Base-by-base conservation (phyloP, 2,797 vertebrate species). In the Enteromius treurensis region DNA sequence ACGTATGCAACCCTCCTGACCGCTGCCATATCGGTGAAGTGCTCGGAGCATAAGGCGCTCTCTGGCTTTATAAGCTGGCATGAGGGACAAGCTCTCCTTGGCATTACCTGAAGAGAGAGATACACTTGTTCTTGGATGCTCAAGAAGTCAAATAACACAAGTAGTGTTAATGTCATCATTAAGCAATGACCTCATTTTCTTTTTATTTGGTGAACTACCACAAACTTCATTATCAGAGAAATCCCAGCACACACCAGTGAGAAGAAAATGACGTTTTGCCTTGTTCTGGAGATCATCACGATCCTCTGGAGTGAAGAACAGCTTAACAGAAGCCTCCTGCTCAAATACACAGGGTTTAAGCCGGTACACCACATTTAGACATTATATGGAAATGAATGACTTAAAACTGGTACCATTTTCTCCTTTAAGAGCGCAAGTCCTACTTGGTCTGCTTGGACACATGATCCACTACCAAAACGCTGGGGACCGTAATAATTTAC, bases 401-500 rank as follows among this genome's bases (percentile, higher is more conserved):
- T n/a, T 5, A 10, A 26, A 51, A 7, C 0, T 37, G 1, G 93
- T 93, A 98, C 97, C 97, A 96, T 95, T 88, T 98, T 95, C 86
- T 93, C 96, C 88, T 95, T 97, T 84, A 99, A 93, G 83, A 99
- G 92, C 85, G 96, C 96, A 88, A 98, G 91, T 85, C 98, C 98
- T 45, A 99, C 95, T 87, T 92, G 92, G 92, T 99, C 96, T 6
- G 97, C 95, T 88, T 95, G 96, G 85, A 97, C 85, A 26, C 92
- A 95, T 84, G 95, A 96, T 71, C 93, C 94, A 42, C 92, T 95
- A 62, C 97, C 98, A 93, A 99, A 99, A 89, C 97, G 93, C 92
- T 99, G 97, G 1, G 97, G 95, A 80, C 98, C 98, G 0, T 98
- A 99, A 89, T 97, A 98, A 93, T 99, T 99, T 76, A 99, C 95